Percentiles rank a stretch among this genome's conserved stretches.
These are phyloP conservation scores for Lutjanus argentimaculatus DNA, from an alignment of 2,797 vertebrate genomes.

Conservation along the genomic window DNA sequence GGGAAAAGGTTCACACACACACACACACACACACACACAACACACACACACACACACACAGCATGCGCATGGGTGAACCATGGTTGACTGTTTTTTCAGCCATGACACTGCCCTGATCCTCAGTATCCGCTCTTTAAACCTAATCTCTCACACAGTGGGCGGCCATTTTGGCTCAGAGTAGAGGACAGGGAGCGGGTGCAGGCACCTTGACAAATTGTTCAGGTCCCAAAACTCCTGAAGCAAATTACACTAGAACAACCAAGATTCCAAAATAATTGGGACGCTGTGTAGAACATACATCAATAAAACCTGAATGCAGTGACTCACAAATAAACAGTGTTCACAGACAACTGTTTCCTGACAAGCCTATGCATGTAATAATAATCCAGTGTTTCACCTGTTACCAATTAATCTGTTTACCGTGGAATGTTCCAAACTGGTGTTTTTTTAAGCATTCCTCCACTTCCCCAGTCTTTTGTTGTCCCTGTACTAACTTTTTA, in stretches of 20 bases:
- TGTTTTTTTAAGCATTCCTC: too few species aligned
- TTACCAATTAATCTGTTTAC: too few species aligned
- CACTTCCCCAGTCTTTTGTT: too few species aligned
- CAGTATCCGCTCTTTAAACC: slow-evolving; percentile 49
- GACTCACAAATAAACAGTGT: too few species aligned
- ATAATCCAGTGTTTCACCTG: too few species aligned
- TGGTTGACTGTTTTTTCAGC: slow-evolving; percentile 37
- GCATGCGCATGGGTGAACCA: slow-evolving; percentile 5
- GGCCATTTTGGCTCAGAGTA: slow-evolving; percentile 38
- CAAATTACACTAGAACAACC: not conserved
- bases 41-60: too few species aligned
- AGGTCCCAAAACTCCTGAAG: slow-evolving; percentile 3
- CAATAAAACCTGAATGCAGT: too few species aligned
- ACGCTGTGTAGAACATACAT: too few species aligned
- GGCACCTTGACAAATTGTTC: slow-evolving; percentile 20
- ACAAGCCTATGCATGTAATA: too few species aligned
- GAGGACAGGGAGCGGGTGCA: not conserved
- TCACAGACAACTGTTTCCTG: too few species aligned
- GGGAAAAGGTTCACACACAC: not conserved
- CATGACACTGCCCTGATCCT: slow-evolving; percentile 45
- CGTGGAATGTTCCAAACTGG: too few species aligned
- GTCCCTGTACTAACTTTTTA: too few species aligned
- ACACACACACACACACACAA: not conserved
- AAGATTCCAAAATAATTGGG: not conserved
- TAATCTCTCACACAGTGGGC: slow-evolving; percentile 45